Evolutionary conservation across 2,113 vertebrate genomes (phyloP), one percentile per base, ranked within the genome.

Genomic region (Indicator indicator): DNA sequence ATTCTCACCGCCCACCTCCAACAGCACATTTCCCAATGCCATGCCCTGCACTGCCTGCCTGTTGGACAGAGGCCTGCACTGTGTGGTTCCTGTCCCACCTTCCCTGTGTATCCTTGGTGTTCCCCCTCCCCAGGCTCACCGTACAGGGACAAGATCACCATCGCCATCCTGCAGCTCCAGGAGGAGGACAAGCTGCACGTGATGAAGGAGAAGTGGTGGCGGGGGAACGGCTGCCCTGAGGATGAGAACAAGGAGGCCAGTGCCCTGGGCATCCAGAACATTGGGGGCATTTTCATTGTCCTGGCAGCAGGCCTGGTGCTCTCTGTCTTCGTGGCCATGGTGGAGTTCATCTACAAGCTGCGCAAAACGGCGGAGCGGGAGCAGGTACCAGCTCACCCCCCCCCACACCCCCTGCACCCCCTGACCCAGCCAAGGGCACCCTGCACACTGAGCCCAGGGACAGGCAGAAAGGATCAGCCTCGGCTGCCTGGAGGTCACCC

Each of bases 191-290:
- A 99, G 96, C 98, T 99, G 48, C 99, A 99, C 44, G 98, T 99
- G 85, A 98, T 99, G 97, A 99, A 99, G 94, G 99, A 99, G 97
- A 99, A 99, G 92, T 99, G 99, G 99, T 99, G 99, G 99, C 98
- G 99, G 36, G 98, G 98, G 59, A 99, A 97, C 0, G 98, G 98
- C 92, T 99, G 99, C 68, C 98, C 98, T 3, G 98, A 99, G 94
- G 99, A 99, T 23, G 99, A 99, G 88, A 99, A 97, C 93, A 99
- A 98, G 18, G 99, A 99, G 94, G 98, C 99, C 86, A 99, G 99
- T 0, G 99, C 99, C 18, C 98, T 99, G 95, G 99, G 99, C 30
- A 98, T 99, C 95, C 99, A 99, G 86, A 99, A 99, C 96, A 99
- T 99, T 1, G 99, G 99, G 0, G 99, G 99, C 60, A 99, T 99